These are phyloP conservation scores for Epicampocera succincta DNA, from an alignment of 2,888 invertebrate genomes.

Conservation along the genomic window DNA sequence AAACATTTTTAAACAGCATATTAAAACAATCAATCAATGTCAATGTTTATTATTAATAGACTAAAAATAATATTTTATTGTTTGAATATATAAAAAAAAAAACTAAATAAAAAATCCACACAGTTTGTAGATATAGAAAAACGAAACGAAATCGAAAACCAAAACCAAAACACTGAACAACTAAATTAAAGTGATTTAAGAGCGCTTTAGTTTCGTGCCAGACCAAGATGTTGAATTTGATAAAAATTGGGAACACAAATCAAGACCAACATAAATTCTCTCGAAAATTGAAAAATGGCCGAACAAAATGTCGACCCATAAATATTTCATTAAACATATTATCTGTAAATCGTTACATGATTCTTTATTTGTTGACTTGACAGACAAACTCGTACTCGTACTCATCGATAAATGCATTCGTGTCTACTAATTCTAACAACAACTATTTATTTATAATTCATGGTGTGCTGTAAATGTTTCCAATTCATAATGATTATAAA, in stretches of 20 bases:
- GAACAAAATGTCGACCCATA: background rate
- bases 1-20: slow-evolving; percentile 11
- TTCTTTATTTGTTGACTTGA: too few relatives aligned
- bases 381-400: too few relatives aligned
- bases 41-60: slow-evolving; percentile 65
- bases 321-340: slow-evolving; percentile 6
- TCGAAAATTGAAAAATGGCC: slow-evolving; percentile 2
- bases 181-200: slow-evolving; percentile 41
- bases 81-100: too few relatives aligned
- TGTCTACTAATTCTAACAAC: too few relatives aligned
- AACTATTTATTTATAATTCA: too few relatives aligned
- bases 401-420: too few relatives aligned
- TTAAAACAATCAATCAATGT: slow-evolving; percentile 66
- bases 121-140: slow-evolving; percentile 21
- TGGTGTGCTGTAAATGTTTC: too few relatives aligned
- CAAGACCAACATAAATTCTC: background rate
- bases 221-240: background rate
- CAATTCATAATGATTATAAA: too few relatives aligned
- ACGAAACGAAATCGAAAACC: background rate
- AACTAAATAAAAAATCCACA: background rate
- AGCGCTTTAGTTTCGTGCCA: slow-evolving; percentile 2
- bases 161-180: slow-evolving; percentile 8
- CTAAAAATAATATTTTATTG: slow-evolving; percentile 56
- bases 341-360: too few relatives aligned
- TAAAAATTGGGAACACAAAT: background rate